phyloP scores from a whole-genome alignment of 2,888 invertebrate genomes.

The Therioaphis trifolii region DNA sequence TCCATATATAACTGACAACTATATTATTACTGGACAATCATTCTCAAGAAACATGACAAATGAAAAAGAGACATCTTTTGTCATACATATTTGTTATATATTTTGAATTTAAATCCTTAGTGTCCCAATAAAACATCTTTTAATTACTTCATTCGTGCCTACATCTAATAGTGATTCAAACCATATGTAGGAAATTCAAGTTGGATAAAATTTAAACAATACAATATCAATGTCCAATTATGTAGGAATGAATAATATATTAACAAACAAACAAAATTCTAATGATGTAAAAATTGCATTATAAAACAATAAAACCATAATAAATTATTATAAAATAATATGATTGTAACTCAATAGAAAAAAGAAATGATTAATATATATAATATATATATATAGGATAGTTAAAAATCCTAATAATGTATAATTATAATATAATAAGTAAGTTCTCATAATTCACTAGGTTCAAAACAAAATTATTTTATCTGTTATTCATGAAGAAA shows the following conservation, averaged over 20 bases:
- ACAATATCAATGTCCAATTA: constrained; percentile 9
- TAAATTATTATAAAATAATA: constrained; percentile 49
- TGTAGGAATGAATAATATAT: constrained; percentile 45
- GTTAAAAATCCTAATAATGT: constrained; percentile 20
- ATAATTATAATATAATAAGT: no score
- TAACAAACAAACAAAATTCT: constrained; percentile 49
- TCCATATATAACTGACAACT: no score
- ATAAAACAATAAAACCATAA: constrained; percentile 55
- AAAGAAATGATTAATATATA: constrained; percentile 32
- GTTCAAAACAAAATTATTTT: constrained; percentile 35
- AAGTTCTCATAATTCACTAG: background rate
- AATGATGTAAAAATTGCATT: constrained; percentile 45
- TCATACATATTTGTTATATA: no score
- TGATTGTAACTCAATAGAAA: constrained; percentile 43
- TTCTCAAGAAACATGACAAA: no score
- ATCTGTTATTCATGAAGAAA: background rate
- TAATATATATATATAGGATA: no score
- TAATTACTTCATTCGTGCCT: constrained; percentile 18
- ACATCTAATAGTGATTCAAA: constrained; percentile 14
- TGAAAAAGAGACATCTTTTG: no score
- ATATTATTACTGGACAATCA: no score
- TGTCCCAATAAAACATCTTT: background rate
- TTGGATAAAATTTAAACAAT: constrained; percentile 4
- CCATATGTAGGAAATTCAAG: background rate
- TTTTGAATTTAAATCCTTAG: background rate